Percentiles rank a stretch among this genome's conserved stretches.
phyloP scores from a whole-genome alignment of 2,797 vertebrate species.

The Staurois parvus region DNA sequence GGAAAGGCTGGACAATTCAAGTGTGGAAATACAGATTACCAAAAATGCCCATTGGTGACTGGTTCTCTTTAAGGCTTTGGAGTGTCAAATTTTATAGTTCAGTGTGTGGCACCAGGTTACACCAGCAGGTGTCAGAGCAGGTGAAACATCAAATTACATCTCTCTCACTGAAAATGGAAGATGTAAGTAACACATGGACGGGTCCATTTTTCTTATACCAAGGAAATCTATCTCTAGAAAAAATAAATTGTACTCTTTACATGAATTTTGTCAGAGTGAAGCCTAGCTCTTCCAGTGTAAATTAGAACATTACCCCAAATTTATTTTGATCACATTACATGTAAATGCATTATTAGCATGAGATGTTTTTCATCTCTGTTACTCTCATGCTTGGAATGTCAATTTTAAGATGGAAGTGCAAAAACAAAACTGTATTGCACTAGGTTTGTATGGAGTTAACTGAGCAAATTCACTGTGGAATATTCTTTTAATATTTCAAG shows the following conservation, averaged over 20 bases:
- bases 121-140: not conserved
- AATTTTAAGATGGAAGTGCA: not conserved
- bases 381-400: not conserved
- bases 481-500: constrained; percentile 39
- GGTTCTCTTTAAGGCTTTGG: too few relatives aligned
- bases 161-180: not conserved
- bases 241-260: too few relatives aligned
- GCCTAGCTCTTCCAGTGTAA: not conserved
- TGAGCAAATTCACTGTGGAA: constrained; percentile 26
- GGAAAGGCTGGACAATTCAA: too few relatives aligned
- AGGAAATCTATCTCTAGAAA: too few relatives aligned
- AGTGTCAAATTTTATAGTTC: too few relatives aligned
- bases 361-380: not conserved
- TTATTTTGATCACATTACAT: not conserved
- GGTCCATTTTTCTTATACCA: too few relatives aligned
- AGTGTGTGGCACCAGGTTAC: not conserved
- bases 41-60: too few relatives aligned
- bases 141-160: not conserved
- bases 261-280: too few relatives aligned
- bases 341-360: not conserved
- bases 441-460: not conserved
- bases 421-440: not conserved
- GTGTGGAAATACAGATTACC: too few relatives aligned
- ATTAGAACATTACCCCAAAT: not conserved
- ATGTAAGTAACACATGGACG: too few relatives aligned